A percentile compares a stretch with the other conserved stretches of the same genome.
Evolutionary conservation across 2,113 vertebrate genomes (phyloP).

Genomic region (Lynx canadensis): DNA sequence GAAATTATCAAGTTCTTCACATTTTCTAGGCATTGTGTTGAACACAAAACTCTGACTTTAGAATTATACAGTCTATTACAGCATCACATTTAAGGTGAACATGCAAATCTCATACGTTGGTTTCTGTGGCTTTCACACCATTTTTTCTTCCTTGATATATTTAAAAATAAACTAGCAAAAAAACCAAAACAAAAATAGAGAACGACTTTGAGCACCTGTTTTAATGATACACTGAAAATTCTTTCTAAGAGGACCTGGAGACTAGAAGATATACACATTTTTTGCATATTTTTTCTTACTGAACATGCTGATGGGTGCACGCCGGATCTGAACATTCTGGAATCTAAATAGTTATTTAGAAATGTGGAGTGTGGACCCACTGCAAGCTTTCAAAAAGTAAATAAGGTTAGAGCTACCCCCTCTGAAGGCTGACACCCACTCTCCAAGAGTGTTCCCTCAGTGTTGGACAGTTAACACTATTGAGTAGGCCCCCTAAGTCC

Average conservation of each 20-base stretch:
- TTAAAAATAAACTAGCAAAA: background rate
- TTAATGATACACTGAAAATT: background rate
- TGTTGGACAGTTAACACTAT: background rate
- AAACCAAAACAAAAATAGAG: background rate
- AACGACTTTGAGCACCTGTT: background rate
- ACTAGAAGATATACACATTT: background rate
- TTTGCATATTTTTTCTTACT: background rate
- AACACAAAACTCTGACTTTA: background rate
- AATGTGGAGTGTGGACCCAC: background rate
- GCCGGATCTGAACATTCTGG: background rate
- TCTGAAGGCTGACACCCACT: background rate
- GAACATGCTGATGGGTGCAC: background rate
- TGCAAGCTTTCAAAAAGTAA: background rate
- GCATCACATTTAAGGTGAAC: background rate
- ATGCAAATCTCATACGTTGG: background rate
- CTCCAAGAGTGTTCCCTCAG: background rate
- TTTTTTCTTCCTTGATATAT: background rate
- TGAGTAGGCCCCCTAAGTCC: background rate
- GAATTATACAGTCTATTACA: background rate
- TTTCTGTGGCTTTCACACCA: background rate
- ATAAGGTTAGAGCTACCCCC: background rate
- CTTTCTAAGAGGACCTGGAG: background rate
- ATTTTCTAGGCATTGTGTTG: background rate
- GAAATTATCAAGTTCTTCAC: background rate
- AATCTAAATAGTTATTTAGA: background rate